These are phyloP conservation scores for Leucophora obtusa DNA, from an alignment of 2,888 invertebrate genomes.

Conservation along the genomic window DNA sequence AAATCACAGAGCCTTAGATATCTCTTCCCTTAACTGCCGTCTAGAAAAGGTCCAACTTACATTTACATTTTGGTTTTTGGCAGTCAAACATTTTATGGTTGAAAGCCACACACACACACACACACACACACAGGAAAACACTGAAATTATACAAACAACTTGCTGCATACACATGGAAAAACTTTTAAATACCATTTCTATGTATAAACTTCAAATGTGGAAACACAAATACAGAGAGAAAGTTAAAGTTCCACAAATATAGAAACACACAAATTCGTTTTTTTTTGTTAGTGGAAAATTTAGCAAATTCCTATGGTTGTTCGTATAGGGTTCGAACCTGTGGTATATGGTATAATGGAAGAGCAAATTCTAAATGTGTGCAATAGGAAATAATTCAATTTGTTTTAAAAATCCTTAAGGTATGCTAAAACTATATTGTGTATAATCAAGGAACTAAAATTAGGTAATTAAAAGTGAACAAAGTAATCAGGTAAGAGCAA, in stretches of 20 bases:
- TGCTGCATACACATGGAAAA: neutral
- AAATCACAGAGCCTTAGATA: neutral
- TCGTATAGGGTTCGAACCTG: neutral
- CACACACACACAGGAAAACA: constrained; percentile 11
- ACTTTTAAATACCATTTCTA: neutral
- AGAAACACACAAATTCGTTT: neutral
- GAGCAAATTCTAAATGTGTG: neutral
- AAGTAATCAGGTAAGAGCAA: neutral
- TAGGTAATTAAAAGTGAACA: constrained; percentile 16
- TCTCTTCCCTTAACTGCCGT: neutral
- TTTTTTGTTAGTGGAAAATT: constrained; percentile 41
- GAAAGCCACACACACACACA: constrained; percentile 20
- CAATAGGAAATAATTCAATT: constrained; percentile 28
- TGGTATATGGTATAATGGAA: neutral
- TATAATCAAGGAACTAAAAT: neutral
- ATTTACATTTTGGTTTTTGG: constrained; percentile 16
- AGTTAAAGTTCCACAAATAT: neutral
- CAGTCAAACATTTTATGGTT: constrained; percentile 48
- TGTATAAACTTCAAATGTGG: neutral
- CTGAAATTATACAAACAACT: neutral
- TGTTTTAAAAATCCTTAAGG: constrained; percentile 28
- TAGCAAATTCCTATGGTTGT: constrained; percentile 46
- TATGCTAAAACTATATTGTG: constrained; percentile 5
- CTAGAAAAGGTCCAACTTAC: neutral
- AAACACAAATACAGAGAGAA: neutral